A percentile compares a stretch with the other conserved stretches of the same genome.
Evolutionary conservation across 2,888 invertebrate species (phyloP).

Genomic region (Phytoseiulus persimilis): DNA sequence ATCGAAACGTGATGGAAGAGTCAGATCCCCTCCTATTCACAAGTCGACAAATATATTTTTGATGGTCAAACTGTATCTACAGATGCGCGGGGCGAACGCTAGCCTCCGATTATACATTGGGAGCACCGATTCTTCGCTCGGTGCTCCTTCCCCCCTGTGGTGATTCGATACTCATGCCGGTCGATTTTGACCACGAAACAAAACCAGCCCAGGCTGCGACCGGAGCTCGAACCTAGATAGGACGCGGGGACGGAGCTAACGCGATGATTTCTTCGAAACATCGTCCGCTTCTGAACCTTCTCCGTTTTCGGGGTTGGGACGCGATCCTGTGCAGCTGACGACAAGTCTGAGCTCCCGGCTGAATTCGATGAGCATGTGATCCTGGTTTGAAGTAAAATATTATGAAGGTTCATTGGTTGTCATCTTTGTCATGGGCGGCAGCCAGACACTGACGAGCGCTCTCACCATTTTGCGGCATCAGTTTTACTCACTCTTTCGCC

Average conservation of each 20-base stretch:
- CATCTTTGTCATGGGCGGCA: too few relatives aligned
- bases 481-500: conserved; percentile 27
- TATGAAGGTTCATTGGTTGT: too few relatives aligned
- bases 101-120: too few relatives aligned
- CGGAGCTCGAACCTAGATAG: too few relatives aligned
- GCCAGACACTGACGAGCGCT: too few relatives aligned
- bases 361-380: conserved; percentile 11
- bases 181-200: too few relatives aligned
- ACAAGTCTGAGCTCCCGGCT: conserved; percentile 9
- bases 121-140: too few relatives aligned
- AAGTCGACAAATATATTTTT: not conserved
- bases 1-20: not conserved
- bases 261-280: not conserved
- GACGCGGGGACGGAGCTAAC: too few relatives aligned
- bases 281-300: not conserved
- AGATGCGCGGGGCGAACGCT: not conserved
- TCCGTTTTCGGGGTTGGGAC: conserved; percentile 16
- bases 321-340: conserved; percentile 25
- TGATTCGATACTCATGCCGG: too few relatives aligned
- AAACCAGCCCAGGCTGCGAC: too few relatives aligned
- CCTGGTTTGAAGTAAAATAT: not conserved
- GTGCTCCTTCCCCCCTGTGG: too few relatives aligned
- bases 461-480: too few relatives aligned
- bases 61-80: not conserved
- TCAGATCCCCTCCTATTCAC: not conserved